A percentile compares a stretch with the other conserved stretches of the same genome.
These are phyloP conservation scores for Eupithecia pulchellata DNA, from an alignment of 2,888 invertebrate genomes.

Conservation along the genomic window DNA sequence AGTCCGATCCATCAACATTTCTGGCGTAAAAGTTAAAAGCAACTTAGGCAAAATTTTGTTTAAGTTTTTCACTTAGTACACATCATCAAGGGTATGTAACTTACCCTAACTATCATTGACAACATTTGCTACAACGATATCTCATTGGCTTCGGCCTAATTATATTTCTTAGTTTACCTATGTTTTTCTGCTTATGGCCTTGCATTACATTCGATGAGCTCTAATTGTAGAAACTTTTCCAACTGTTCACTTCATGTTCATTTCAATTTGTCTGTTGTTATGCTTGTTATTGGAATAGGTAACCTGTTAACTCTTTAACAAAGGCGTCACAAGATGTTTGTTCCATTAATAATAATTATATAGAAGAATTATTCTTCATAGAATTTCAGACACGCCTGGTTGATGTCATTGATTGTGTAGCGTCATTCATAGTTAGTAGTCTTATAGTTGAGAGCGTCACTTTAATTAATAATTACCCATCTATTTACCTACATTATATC, in stretches of 20 bases:
- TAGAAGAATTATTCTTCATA: not conserved
- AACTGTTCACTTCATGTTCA: not conserved
- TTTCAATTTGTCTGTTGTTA: not conserved
- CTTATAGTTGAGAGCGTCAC: not conserved
- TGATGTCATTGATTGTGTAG: not conserved
- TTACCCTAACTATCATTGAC: too few relatives aligned
- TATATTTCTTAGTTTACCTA: not conserved
- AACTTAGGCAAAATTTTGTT: too few relatives aligned
- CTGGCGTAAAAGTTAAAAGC: too few relatives aligned
- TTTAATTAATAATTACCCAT: too few relatives aligned
- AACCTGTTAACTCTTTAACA: not conserved
- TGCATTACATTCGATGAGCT: not conserved
- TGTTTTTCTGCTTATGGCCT: not conserved
- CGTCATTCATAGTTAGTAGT: not conserved
- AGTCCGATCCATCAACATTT: not conserved
- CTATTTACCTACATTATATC: too few relatives aligned
- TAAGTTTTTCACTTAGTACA: too few relatives aligned
- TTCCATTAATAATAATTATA: not conserved
- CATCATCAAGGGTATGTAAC: too few relatives aligned
- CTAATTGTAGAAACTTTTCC: slow-evolving; percentile 15
- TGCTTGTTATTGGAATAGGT: not conserved
- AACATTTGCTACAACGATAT: too few relatives aligned
- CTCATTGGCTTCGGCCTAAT: not conserved
- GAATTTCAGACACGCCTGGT: not conserved
- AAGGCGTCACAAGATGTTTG: not conserved